These are phyloP conservation scores for Syrista parreyssii DNA, from an alignment of 2,888 invertebrate species.

Conservation along the genomic window DNA sequence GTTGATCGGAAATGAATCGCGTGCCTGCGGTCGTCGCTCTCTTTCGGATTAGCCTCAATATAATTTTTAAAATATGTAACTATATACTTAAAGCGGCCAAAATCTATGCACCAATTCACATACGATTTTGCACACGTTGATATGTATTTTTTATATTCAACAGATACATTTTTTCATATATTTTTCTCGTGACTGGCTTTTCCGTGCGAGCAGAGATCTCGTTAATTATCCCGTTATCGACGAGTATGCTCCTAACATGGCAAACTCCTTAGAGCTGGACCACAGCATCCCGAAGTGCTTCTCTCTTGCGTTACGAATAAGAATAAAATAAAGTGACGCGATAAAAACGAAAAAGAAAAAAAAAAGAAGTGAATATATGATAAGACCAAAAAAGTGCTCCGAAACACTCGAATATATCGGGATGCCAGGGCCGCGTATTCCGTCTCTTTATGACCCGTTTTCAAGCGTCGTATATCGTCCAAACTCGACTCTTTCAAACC, in stretches of 20 bases:
- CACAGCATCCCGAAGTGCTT: neutral
- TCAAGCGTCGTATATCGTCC: neutral
- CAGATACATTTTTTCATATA: too few relatives aligned
- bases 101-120: too few relatives aligned
- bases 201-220: neutral
- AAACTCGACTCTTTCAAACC: neutral
- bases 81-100: too few relatives aligned
- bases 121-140: too few relatives aligned
- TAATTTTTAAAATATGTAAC: too few relatives aligned
- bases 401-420: neutral
- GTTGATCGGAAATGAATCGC: too few relatives aligned
- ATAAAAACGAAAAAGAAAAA: neutral
- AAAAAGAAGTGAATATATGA: neutral
- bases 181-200: too few relatives aligned
- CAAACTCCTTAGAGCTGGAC: neutral
- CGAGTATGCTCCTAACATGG: neutral
- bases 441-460: neutral
- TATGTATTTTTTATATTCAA: too few relatives aligned
- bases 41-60: neutral
- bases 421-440: neutral
- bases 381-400: neutral
- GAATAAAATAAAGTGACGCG: neutral
- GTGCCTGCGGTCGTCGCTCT: neutral
- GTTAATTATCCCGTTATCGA: neutral
- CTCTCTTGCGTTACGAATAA: neutral